phyloP scores from a whole-genome alignment of 2,113 vertebrate species.

The Piaya cayana region DNA sequence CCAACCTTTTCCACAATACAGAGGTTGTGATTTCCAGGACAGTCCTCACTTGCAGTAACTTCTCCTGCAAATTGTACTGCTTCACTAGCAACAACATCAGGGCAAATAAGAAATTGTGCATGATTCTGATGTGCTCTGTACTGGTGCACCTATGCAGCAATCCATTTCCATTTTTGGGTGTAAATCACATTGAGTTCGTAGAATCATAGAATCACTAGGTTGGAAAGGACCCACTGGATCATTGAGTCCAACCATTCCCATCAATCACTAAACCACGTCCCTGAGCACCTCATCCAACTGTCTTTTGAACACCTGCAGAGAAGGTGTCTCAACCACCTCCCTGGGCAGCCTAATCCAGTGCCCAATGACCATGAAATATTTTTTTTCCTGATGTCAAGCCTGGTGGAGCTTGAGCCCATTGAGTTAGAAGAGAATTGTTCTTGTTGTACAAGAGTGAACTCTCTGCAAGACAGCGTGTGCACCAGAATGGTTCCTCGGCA shows the following conservation, averaged over 20 bases:
- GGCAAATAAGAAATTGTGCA: background rate
- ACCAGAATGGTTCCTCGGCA: background rate
- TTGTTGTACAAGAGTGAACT: fast-evolving
- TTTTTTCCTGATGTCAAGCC: too few species aligned
- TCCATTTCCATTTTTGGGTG: background rate
- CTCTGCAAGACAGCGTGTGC: background rate
- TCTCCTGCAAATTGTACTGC: background rate
- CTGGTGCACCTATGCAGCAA: background rate
- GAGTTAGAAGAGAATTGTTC: background rate
- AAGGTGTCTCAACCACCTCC: too few species aligned
- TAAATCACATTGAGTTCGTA: fast-evolving
- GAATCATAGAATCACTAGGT: too few species aligned
- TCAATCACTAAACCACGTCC: too few species aligned
- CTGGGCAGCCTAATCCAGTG: too few species aligned
- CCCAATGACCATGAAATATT: too few species aligned
- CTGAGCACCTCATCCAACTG: too few species aligned
- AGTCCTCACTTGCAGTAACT: background rate
- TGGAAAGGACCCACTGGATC: too few species aligned
- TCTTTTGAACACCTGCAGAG: too few species aligned
- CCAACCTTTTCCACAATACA: background rate
- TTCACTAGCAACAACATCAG: fast-evolving
- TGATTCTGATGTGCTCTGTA: background rate
- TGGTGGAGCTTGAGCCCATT: too few species aligned
- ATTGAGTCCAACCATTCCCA: too few species aligned
- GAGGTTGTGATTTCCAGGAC: background rate